Percentiles rank a stretch among this genome's conserved stretches.
Conservation (phyloP, 2,113 vertebrate species). For the Harpagus bidentatus region DNA sequence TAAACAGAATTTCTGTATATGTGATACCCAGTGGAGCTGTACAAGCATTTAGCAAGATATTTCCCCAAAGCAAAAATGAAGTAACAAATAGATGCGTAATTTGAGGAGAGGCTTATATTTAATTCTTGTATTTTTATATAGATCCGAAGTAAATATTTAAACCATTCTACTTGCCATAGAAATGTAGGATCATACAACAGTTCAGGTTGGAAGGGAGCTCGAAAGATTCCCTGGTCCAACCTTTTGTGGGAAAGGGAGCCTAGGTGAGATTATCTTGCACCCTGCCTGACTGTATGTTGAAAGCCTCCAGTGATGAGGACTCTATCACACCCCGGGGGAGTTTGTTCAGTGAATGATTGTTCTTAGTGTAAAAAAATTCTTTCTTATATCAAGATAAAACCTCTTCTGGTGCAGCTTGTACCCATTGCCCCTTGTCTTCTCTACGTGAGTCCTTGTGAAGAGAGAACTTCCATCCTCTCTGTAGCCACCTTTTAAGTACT, state of each 20-base stretch:
- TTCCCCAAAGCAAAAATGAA: background rate
- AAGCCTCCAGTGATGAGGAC: background rate
- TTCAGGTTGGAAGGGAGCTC: background rate
- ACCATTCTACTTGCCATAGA: background rate
- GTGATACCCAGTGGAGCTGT: background rate
- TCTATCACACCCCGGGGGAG: background rate
- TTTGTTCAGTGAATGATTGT: background rate
- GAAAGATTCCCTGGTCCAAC: background rate
- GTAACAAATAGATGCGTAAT: background rate
- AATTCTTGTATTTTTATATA: background rate
- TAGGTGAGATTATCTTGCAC: background rate
- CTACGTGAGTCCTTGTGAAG: background rate
- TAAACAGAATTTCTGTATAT: background rate
- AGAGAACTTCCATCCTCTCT: background rate
- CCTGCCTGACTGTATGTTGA: background rate
- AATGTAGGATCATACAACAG: background rate
- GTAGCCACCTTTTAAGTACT: background rate
- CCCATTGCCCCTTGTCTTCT: background rate
- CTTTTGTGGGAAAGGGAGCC: background rate
- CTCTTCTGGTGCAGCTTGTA: background rate
- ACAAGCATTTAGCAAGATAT: background rate
- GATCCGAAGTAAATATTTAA: background rate
- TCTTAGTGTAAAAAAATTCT: background rate
- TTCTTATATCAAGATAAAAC: background rate
- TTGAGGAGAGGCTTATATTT: background rate